phyloP scores from a whole-genome alignment of 2,797 vertebrate species.

The Sus cebifrons region DNA sequence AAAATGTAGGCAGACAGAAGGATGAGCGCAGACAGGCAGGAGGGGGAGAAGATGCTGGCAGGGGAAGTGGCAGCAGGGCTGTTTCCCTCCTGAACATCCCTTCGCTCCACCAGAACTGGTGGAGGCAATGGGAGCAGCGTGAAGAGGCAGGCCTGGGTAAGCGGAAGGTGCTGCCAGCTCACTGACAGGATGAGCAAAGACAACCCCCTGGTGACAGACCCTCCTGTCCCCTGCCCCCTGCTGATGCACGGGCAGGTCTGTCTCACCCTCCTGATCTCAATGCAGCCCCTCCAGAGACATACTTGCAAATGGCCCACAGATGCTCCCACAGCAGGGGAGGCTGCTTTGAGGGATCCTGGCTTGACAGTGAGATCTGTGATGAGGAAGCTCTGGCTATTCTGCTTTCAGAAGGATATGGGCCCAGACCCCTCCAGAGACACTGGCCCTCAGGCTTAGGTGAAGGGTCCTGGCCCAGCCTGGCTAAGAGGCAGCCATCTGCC shows the following conservation, averaged over 20 bases:
- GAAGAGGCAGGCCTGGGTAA: slow-evolving; percentile 48
- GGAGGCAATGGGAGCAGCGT: slow-evolving; percentile 33
- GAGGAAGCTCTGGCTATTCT: background rate
- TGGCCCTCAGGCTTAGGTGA: background rate
- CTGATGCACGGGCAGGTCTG: background rate
- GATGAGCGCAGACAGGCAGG: slow-evolving; percentile 71
- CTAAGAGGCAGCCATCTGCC: background rate
- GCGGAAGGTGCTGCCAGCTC: background rate
- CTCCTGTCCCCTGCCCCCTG: too few relatives aligned
- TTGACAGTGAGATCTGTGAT: background rate
- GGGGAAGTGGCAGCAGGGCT: slow-evolving; percentile 55
- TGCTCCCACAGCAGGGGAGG: fast-evolving
- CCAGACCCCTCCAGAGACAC: background rate
- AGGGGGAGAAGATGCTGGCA: slow-evolving; percentile 50
- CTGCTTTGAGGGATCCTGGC: background rate
- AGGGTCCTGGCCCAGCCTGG: background rate
- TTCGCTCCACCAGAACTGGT: background rate
- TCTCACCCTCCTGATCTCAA: background rate
- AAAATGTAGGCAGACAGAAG: slow-evolving; percentile 69
- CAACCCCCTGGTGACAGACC: background rate
- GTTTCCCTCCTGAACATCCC: slow-evolving; percentile 67
- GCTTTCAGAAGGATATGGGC: slow-evolving; percentile 14
- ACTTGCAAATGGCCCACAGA: background rate
- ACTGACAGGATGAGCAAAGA: background rate
- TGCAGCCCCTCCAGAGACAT: background rate